phyloP scores from a whole-genome alignment of 2,113 vertebrate species.

The Nannospalax galili region DNA sequence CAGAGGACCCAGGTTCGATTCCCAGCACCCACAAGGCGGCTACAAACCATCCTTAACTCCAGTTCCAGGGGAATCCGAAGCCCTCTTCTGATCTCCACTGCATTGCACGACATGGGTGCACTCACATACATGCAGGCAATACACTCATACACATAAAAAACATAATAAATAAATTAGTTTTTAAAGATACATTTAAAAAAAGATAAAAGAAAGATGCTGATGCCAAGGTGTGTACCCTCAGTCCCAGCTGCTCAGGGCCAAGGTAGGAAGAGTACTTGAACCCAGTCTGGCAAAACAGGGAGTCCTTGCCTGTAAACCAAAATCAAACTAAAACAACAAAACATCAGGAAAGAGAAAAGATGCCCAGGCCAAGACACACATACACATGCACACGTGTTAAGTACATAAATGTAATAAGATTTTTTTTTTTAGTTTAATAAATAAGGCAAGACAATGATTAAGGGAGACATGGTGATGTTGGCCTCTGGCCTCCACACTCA shows the following conservation, averaged over 20 bases:
- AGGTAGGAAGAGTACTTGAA: background rate
- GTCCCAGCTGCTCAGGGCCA: background rate
- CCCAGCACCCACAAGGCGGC: too few relatives aligned
- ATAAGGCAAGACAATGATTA: background rate
- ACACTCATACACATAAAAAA: too few relatives aligned
- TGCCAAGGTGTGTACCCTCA: rapidly evolving
- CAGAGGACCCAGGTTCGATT: too few relatives aligned
- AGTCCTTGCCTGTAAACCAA: background rate
- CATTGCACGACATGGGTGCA: too few relatives aligned
- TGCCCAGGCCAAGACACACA: background rate
- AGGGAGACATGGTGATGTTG: background rate
- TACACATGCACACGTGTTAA: background rate
- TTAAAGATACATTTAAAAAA: too few relatives aligned
- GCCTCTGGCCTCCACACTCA: background rate
- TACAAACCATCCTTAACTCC: too few relatives aligned
- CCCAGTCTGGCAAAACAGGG: background rate
- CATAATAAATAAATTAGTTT: too few relatives aligned
- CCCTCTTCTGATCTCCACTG: too few relatives aligned
- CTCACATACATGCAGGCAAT: too few relatives aligned
- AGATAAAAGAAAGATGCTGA: background rate
- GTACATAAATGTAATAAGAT: background rate
- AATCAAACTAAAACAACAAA: background rate
- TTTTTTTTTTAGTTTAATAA: background rate
- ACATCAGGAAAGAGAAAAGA: background rate
- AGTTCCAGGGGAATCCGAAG: too few relatives aligned